phyloP scores from a whole-genome alignment of 2,888 invertebrate genomes.

The Tinea semifulvella region DNA sequence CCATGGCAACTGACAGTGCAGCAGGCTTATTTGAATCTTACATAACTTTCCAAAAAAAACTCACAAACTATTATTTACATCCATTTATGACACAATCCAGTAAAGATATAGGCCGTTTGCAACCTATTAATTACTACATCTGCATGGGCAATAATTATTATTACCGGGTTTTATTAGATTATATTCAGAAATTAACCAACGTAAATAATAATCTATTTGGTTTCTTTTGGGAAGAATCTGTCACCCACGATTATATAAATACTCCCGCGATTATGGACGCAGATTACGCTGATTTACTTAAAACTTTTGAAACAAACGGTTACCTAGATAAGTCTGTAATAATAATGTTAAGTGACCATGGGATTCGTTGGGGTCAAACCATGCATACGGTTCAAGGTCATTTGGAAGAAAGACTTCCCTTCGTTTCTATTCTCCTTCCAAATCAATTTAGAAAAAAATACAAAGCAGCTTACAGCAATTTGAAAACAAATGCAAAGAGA shows the following conservation, averaged over 20 bases:
- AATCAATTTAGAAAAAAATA: conserved; percentile 72
- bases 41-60: conserved; percentile 75
- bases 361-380: conserved; percentile 86
- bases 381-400: conserved; percentile 85
- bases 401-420: conserved; percentile 88
- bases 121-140: conserved; percentile 69
- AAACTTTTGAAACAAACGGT: conserved; percentile 52
- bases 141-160: conserved; percentile 77
- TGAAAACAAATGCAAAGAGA: conserved; percentile 71
- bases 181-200: conserved; percentile 70
- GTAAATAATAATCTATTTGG: conserved; percentile 77
- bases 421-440: conserved; percentile 78
- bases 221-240: conserved; percentile 84
- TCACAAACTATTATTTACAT: conserved; percentile 86
- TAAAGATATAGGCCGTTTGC: conserved; percentile 70
- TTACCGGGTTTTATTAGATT: conserved; percentile 77
- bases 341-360: conserved; percentile 88
- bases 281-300: conserved; percentile 67
- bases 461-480: conserved; percentile 68
- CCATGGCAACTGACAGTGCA: conserved; percentile 85
- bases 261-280: conserved; percentile 79
- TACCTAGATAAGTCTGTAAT: conserved; percentile 73
- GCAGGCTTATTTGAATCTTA: conserved; percentile 84
- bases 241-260: conserved; percentile 87
- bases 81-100: conserved; percentile 78